Evolutionary conservation across 1,140 invertebrate species (phyloP).

Genomic region (Tetraneura akinire): DNA sequence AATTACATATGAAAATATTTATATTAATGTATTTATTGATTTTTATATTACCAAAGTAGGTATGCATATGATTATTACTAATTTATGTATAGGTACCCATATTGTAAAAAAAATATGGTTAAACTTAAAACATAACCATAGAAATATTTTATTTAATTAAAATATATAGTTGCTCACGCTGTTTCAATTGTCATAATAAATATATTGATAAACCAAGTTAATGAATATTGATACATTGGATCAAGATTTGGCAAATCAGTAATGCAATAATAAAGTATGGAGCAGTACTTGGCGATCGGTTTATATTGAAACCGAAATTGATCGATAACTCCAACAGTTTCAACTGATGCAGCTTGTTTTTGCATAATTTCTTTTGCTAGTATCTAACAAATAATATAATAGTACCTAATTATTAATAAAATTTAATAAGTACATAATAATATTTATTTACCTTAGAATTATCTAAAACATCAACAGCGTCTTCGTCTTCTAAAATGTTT

Average conservation of each 20-base stretch:
- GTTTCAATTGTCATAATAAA: slow-evolving; percentile 86
- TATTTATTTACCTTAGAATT: slow-evolving; percentile 71
- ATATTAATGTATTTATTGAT: no score
- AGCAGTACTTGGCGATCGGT: slow-evolving; percentile 82
- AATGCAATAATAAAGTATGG: slow-evolving; percentile 87
- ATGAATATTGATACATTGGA: slow-evolving; percentile 93
- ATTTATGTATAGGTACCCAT: no score
- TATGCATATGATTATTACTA: no score
- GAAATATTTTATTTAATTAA: no score
- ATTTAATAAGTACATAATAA: background rate
- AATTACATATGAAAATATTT: no score
- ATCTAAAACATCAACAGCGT: slow-evolving; percentile 81
- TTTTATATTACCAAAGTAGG: no score
- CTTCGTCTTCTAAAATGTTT: slow-evolving; percentile 91
- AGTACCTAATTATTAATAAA: background rate
- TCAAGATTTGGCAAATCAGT: slow-evolving; percentile 90
- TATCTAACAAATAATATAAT: slow-evolving; percentile 53
- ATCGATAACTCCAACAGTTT: slow-evolving; percentile 72
- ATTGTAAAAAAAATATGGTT: no score
- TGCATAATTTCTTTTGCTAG: slow-evolving; percentile 78
- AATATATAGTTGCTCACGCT: slow-evolving; percentile 61
- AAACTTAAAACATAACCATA: no score
- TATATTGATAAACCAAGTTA: slow-evolving; percentile 90
- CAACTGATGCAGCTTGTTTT: slow-evolving; percentile 76
- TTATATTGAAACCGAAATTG: slow-evolving; percentile 78